phyloP scores from a whole-genome alignment of 1,140 invertebrate genomes.

The Drosophila sp. region DNA sequence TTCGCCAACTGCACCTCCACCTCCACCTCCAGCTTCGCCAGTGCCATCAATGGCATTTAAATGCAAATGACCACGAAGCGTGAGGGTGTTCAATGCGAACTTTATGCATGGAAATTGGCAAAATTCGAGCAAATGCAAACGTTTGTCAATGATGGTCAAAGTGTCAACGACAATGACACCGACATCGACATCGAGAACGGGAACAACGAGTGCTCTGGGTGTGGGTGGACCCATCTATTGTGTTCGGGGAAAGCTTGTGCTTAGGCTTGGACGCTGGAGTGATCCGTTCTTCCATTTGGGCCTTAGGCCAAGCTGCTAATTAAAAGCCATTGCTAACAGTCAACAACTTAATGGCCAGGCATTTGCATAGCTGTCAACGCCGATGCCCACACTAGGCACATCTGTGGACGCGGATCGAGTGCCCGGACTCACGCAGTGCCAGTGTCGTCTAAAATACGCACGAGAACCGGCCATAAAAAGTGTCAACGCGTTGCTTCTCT shows the following conservation, averaged over 20 bases:
- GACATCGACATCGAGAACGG: neutral
- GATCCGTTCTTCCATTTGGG: conserved; percentile 18
- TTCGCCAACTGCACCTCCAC: neutral
- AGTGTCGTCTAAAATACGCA: conserved; percentile 57
- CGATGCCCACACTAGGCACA: conserved; percentile 73
- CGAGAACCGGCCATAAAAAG: conserved; percentile 71
- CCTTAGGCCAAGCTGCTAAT: conserved; percentile 60
- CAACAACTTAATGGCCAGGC: conserved; percentile 74
- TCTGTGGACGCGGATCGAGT: conserved; percentile 31
- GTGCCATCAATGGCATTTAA: conserved; percentile 72
- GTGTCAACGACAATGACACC: conserved; percentile 57
- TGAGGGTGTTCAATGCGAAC: conserved; percentile 77
- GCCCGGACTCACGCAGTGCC: conserved; percentile 7
- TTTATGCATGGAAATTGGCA: conserved; percentile 78
- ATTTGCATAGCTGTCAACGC: conserved; percentile 77
- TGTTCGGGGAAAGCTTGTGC: conserved; percentile 41
- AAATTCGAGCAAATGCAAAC: conserved; percentile 76
- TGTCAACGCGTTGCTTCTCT: conserved; percentile 54
- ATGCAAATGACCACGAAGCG: conserved; percentile 77
- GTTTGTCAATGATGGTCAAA: conserved; percentile 69
- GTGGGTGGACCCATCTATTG: conserved; percentile 61
- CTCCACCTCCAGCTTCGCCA: conserved; percentile 16
- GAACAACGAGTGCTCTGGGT: conserved; percentile 23
- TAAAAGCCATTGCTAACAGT: conserved; percentile 79
- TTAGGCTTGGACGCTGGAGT: conserved; percentile 17